These are phyloP conservation scores for Telenomus remus DNA, from an alignment of 1,140 invertebrate species.

Conservation along the genomic window DNA sequence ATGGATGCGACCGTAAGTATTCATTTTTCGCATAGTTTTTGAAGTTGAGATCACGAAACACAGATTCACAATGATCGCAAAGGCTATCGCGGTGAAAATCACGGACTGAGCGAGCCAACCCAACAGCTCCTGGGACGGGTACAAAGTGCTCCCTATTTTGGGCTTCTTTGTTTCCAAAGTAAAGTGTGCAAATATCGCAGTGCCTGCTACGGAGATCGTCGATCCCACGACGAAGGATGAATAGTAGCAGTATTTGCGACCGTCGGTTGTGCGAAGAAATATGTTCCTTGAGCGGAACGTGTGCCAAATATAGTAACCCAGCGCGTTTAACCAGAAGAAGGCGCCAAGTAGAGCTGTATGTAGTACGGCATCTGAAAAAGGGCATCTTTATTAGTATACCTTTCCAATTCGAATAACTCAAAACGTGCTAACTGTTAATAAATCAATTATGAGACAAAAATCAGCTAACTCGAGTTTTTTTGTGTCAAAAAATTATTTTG, in stretches of 20 bases:
- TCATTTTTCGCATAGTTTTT: conserved; percentile 85
- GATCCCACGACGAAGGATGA: conserved; percentile 86
- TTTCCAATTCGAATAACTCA: background rate
- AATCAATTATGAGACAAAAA: no score
- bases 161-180: conserved; percentile 82
- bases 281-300: conserved; percentile 89
- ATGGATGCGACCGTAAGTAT: conserved; percentile 88
- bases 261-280: conserved; percentile 87
- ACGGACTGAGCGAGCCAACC: conserved; percentile 87
- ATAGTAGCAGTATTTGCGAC: conserved; percentile 89
- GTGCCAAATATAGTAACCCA: conserved; percentile 90
- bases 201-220: conserved; percentile 80
- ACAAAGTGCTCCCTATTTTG: conserved; percentile 60
- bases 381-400: conserved; percentile 14
- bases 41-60: conserved; percentile 86
- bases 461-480: no score
- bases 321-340: conserved; percentile 89
- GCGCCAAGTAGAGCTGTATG: conserved; percentile 84
- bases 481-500: no score
- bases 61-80: conserved; percentile 84
- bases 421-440: no score
- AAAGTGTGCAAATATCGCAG: conserved; percentile 87
- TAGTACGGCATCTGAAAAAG: conserved; percentile 82
- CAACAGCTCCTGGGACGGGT: conserved; percentile 70
- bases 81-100: conserved; percentile 86